Conservation (phyloP, 2,113 vertebrate species). For the Hoplias malabaricus region DNA sequence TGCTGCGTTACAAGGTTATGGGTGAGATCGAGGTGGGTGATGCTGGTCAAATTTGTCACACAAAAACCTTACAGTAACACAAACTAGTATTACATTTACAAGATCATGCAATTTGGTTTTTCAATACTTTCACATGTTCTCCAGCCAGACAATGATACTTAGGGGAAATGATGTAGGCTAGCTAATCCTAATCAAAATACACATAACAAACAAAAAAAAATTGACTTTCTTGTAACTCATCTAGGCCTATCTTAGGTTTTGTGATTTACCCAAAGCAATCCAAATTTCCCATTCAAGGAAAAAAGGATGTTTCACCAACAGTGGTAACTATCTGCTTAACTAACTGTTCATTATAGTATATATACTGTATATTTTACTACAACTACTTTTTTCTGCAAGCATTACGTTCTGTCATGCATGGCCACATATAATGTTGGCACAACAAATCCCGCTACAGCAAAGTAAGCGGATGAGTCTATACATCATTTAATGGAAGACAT, state of each 20-base stretch:
- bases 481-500: slow-evolving; percentile 99
- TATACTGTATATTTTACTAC: slow-evolving; percentile 56
- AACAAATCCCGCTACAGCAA: slow-evolving; percentile 87
- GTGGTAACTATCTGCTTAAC: slow-evolving; percentile 38
- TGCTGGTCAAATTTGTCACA: neutral
- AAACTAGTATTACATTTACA: neutral
- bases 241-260: neutral
- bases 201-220: neutral
- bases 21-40: neutral
- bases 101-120: neutral
- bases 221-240: neutral
- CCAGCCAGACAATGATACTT: neutral
- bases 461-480: slow-evolving; percentile 97
- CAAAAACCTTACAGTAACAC: neutral
- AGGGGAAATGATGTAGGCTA: neutral
- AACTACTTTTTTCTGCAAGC: slow-evolving; percentile 77
- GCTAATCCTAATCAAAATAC: slow-evolving; percentile 1
- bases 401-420: slow-evolving; percentile 94
- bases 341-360: slow-evolving; percentile 43
- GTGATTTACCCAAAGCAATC: neutral
- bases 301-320: slow-evolving; percentile 40
- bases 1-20: too few relatives aligned
- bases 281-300: slow-evolving; percentile 21
- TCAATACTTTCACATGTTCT: neutral
- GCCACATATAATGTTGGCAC: slow-evolving; percentile 86